Evolutionary conservation across 2,888 invertebrate genomes (phyloP), one percentile per base, ranked within the genome.

Genomic region (Phengaris arion): DNA sequence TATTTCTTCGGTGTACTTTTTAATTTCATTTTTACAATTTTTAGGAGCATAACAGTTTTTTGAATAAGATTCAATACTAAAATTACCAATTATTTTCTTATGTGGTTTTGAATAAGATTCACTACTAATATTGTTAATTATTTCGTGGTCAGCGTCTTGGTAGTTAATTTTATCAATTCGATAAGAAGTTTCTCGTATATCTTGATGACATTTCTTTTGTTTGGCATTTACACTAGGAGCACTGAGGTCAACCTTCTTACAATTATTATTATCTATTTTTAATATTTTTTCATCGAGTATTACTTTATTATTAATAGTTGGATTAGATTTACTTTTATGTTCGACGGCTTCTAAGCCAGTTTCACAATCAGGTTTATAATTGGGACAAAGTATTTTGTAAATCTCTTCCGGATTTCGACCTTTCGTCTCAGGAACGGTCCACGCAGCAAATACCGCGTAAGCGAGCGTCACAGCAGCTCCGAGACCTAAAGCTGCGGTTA

Each of bases 381-480:
- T 22, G 22, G 59, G 59, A 35, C 52, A 54, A 12, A 72, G 52
- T 22, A 72, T 35, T 52, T 72, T 22, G 13, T 89, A 88, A 54
- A 90, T 87, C 68, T 87, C 75, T 0, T 84, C 83, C 0, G 84
- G 83, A 2, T 78, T 77, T 5, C 79, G 81, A 35, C 80, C 83
- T 2, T 81, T 77, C 2, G 90, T 90, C 80, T 90, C 90, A 0
- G 90, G 89, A 57, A 87, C 81, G 15, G 78, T 77, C 13, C 74
- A 0, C 13, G 76, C 74, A 7, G 83, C 85, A 79, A 83, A 83
- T 5, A 78, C 72, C 6, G 86, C 85, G 81, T 84, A 84, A 35
- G 84, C 81, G 13, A 86, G 83, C 46, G 88, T 83, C 51, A 84
- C 80, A 4, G 79, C 79, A 22, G 85, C 85, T 57, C 87, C 87